A percentile compares a stretch with the other conserved stretches of the same genome.
These are phyloP conservation scores for Yponomeuta sedellus DNA, from an alignment of 2,888 invertebrate genomes.

Conservation along the genomic window DNA sequence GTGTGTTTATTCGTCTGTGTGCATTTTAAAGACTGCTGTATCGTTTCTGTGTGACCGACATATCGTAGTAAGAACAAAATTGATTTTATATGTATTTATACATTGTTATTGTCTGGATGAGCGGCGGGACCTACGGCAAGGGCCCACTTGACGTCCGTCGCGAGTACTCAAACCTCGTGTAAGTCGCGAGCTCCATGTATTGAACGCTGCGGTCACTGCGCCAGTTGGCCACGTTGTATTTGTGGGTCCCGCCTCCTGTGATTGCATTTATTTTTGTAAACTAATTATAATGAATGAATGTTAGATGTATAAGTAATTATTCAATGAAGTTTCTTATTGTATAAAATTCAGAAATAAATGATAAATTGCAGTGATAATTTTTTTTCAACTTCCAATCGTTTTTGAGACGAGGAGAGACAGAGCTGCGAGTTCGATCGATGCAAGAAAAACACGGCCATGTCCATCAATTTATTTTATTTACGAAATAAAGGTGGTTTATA, in stretches of 20 bases:
- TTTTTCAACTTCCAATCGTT: neutral
- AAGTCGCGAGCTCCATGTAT: too few species aligned
- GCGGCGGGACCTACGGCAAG: neutral
- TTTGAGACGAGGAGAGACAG: neutral
- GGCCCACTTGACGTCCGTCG: too few species aligned
- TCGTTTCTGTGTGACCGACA: neutral
- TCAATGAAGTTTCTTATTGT: neutral
- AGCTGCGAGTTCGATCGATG: neutral
- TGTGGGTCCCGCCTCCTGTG: neutral
- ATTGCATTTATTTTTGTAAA: slow-evolving; percentile 1
- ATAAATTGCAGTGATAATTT: slow-evolving; percentile 14
- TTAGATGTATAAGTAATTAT: neutral
- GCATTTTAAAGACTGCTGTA: neutral
- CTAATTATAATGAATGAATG: neutral
- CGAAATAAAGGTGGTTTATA: slow-evolving; percentile 37
- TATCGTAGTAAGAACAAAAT: neutral
- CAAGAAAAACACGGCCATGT: slow-evolving; percentile 22
- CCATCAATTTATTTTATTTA: slow-evolving; percentile 64
- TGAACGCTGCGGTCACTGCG: too few species aligned
- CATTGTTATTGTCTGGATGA: neutral
- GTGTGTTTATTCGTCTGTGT: neutral
- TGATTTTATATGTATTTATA: neutral
- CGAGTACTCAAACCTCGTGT: too few species aligned
- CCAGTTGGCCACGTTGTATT: neutral
- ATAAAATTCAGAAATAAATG: neutral